Evolutionary conservation across 1,140 invertebrate species (phyloP).

Genomic region (Aphelenchoides avenae): DNA sequence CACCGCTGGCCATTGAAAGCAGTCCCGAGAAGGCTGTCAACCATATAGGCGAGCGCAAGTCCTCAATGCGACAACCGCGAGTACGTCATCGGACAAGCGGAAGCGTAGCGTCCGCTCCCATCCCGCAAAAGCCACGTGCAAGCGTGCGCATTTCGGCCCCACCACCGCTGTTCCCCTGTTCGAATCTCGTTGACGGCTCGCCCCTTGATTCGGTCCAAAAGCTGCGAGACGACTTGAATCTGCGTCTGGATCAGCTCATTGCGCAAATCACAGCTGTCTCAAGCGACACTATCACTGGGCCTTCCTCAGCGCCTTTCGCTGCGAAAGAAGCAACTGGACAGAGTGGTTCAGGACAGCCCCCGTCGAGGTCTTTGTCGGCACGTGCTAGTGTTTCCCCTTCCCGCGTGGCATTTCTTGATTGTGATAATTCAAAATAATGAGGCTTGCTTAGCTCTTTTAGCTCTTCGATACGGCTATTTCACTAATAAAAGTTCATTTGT

Average conservation of each 20-base stretch:
- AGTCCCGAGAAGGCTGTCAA: background rate
- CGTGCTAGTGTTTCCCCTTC: conserved; percentile 5
- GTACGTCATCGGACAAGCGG: background rate
- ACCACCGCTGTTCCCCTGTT: conserved; percentile 5
- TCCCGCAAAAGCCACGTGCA: conserved; percentile 2
- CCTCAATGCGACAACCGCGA: conserved; percentile 3
- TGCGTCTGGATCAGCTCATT: conserved; percentile 38
- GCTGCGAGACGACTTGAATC: conserved; percentile 29
- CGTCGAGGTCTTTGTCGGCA: too few species aligned
- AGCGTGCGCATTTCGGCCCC: conserved; percentile 32
- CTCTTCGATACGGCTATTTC: too few species aligned
- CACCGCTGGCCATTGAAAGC: background rate
- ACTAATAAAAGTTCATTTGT: too few species aligned
- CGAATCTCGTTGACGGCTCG: conserved; percentile 11
- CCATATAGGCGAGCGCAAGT: background rate
- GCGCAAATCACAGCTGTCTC: too few species aligned
- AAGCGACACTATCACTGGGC: conserved; percentile 5
- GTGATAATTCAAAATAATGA: background rate
- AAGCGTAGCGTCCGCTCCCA: background rate
- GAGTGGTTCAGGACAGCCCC: background rate
- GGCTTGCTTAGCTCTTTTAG: too few species aligned
- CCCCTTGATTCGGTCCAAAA: conserved; percentile 30
- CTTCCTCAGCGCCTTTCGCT: background rate
- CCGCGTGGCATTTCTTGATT: background rate
- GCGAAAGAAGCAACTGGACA: background rate